phyloP scores from a whole-genome alignment of 2,888 invertebrate genomes.

The Incurvaria masculella region DNA sequence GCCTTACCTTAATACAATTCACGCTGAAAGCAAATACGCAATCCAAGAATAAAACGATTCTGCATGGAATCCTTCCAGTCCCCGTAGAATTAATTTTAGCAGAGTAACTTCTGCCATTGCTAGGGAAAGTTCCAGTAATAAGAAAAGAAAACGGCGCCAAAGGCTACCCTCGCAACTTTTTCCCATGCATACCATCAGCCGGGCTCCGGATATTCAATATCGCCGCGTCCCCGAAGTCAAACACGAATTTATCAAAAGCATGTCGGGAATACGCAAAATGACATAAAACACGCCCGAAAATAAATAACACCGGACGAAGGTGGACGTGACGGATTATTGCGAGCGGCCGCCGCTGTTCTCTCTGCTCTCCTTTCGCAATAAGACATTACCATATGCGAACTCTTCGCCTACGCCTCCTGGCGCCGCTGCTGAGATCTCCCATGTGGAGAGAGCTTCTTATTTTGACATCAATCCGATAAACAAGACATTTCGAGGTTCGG shows the following conservation, averaged over 20 bases:
- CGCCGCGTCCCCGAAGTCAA: conserved; percentile 45
- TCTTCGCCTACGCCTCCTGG: conserved; percentile 31
- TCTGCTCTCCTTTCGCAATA: conserved; percentile 57
- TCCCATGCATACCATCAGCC: conserved; percentile 7
- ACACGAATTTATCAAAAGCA: conserved; percentile 56
- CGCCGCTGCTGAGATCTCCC: conserved; percentile 17
- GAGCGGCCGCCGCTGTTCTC: conserved; percentile 54
- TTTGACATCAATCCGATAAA: no score
- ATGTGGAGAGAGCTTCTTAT: conserved; percentile 24
- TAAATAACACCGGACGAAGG: conserved; percentile 28
- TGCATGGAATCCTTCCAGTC: no score
- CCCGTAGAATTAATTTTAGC: no score
- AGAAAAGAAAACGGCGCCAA: no score
- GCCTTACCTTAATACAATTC: no score
- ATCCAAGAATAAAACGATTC: no score
- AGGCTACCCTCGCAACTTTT: no score
- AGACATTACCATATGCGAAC: conserved; percentile 56
- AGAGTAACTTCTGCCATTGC: no score
- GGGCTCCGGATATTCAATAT: conserved; percentile 49
- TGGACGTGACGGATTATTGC: conserved; percentile 53
- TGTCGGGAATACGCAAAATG: conserved; percentile 55
- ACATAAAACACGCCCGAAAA: conserved; percentile 47
- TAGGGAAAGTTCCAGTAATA: no score
- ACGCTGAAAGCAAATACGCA: no score
- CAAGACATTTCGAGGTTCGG: no score